These are phyloP conservation scores for Pseudonaja textilis DNA, from an alignment of 2,113 vertebrate species.

Conservation along the genomic window DNA sequence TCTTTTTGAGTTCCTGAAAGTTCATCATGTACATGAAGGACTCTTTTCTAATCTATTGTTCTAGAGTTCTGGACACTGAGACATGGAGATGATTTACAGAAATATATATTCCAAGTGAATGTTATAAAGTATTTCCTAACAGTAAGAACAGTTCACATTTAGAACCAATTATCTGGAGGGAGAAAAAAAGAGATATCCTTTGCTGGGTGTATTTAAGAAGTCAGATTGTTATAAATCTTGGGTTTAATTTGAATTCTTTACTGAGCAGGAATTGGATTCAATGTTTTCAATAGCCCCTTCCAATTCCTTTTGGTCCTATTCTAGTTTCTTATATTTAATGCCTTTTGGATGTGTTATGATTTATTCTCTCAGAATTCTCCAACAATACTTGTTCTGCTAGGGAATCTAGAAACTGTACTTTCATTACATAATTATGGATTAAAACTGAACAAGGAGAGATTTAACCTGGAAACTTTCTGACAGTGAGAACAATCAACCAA, in stretches of 20 bases:
- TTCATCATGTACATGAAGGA: not conserved
- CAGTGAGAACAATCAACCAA: too few species aligned
- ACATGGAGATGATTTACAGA: not conserved
- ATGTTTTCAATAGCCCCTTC: not conserved
- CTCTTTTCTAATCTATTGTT: not conserved
- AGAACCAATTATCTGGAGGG: not conserved
- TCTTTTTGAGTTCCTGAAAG: not conserved
- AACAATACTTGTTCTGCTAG: not conserved
- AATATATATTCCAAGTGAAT: not conserved
- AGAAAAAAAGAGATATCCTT: not conserved
- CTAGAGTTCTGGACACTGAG: not conserved
- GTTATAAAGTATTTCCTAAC: not conserved
- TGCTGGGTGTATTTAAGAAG: not conserved
- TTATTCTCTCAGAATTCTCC: not conserved
- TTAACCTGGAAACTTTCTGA: too few species aligned
- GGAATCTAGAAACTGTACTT: not conserved
- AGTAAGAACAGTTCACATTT: not conserved
- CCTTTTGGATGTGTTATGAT: not conserved
- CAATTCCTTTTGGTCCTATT: not conserved
- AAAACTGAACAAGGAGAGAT: too few species aligned
- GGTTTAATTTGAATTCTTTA: not conserved
- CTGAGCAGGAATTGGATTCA: not conserved
- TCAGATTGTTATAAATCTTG: not conserved
- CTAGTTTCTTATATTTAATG: not conserved
- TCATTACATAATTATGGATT: not conserved